Percentiles rank a stretch among this genome's conserved stretches.
Conservation (phyloP, 2,113 vertebrate genomes). For the Synodontis membranacea region DNA sequence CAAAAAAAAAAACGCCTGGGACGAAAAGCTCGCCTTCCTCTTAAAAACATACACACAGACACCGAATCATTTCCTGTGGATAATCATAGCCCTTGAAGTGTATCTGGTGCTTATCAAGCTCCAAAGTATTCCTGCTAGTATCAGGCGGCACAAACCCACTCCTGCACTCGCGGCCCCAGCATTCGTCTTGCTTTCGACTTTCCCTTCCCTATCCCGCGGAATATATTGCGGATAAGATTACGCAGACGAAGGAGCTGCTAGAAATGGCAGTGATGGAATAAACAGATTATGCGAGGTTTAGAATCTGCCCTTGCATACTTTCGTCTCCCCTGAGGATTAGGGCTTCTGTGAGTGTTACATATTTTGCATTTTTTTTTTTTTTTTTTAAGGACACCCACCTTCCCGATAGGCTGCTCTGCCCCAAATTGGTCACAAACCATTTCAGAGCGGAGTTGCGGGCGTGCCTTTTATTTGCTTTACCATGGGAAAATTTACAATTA, state of each 20-base stretch:
- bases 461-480: neutral
- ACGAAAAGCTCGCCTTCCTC: neutral
- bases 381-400: neutral
- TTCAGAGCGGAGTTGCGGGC: too few species aligned
- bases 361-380: too few species aligned
- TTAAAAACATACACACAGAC: slow-evolving; percentile 20
- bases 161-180: neutral
- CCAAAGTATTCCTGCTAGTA: neutral
- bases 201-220: neutral
- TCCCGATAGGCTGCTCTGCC: neutral
- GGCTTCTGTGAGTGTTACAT: neutral
- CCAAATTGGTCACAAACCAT: neutral
- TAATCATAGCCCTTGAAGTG: slow-evolving; percentile 30
- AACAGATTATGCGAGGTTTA: slow-evolving; percentile 5
- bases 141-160: neutral
- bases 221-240: neutral
- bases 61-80: slow-evolving; percentile 11
- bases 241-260: neutral
- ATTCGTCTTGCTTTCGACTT: neutral
- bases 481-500: neutral
- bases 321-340: slow-evolving; percentile 4
- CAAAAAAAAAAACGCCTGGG: too few species aligned
- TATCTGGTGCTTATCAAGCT: slow-evolving; percentile 27
- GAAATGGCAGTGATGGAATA: slow-evolving; percentile 14
- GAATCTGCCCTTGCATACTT: neutral